Conservation (phyloP, 2,113 vertebrate species). For the Strigops habroptila region DNA sequence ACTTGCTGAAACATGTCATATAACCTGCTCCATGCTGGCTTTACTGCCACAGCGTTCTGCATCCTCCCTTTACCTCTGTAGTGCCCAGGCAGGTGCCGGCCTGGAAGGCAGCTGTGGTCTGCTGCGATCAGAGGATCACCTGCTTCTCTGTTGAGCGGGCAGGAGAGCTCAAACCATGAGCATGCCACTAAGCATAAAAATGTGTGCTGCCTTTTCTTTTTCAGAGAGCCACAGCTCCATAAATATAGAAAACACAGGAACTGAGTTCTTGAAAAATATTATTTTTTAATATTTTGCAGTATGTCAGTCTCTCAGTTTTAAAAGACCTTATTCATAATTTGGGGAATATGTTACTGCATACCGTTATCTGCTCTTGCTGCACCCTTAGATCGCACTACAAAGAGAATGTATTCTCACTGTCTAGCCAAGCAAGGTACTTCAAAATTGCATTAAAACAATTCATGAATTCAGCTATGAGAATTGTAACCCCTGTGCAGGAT, state of each 20-base stretch:
- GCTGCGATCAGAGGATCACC: not conserved
- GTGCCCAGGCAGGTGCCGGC: not conserved
- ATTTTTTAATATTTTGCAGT: not conserved
- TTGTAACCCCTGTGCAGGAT: not conserved
- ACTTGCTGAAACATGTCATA: not conserved
- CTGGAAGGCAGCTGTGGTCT: not conserved
- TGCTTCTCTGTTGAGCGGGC: not conserved
- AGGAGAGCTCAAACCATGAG: not conserved
- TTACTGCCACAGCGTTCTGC: not conserved
- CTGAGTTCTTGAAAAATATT: not conserved
- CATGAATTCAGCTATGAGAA: not conserved
- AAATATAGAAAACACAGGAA: not conserved
- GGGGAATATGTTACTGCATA: not conserved
- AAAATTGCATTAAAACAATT: not conserved
- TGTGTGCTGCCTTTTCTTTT: not conserved
- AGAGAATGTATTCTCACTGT: not conserved
- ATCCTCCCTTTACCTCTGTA: too few relatives aligned
- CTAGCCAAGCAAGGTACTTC: not conserved
- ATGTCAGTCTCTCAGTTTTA: not conserved
- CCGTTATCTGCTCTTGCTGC: not conserved
- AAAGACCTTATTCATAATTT: not conserved
- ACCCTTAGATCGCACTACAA: not conserved
- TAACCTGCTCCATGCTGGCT: not conserved
- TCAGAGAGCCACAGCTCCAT: not conserved
- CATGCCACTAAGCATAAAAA: not conserved